Base-by-base conservation (phyloP, 2,888 invertebrate genomes). In the Nemapogon koenigi region DNA sequence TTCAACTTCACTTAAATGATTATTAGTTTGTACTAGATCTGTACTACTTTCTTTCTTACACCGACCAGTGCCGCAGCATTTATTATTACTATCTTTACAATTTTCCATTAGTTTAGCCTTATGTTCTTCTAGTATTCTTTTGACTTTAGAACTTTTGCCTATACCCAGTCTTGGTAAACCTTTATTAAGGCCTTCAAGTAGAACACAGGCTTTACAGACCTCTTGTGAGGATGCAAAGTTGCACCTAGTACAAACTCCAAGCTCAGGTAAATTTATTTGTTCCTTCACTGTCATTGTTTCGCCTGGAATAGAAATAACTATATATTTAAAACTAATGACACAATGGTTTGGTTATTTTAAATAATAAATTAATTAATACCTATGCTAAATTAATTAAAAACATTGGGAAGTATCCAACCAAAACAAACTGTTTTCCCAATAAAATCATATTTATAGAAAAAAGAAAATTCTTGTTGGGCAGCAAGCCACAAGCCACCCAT, bases 141-240 rank as follows among this genome's bases (percentile, higher is more conserved):
- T 87, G 1, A 86, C 88, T 60, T 88, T 89, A n/a, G 89, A 91
- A 39, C 89, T 88, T 64, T 94, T 94, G 2, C 93, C 92, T 19
- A 95, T 89, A n/a, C 93, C 95, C 32, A 95, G 81, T 62, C 87
- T 89, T 0, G 97, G 97, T 32, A 94, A 67, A 2, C 97, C 97
- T 69, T 90, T 85, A 66, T 99, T 98, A 2, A 99, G 81, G 1
- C 98, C 98, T 75, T 98, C 97, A 3, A 99, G 73, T 40, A 99
- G 80, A 0, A 95, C 87, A 63, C 99, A 99, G 0, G 99, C 98
- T 65, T 99, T 98, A 64, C 99, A 99, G 3, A 97, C 84, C 50
- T 88, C 85, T 60, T 97, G 97, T 44, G 97, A 97, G 1, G 92
- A 91, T 0, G 91, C 88, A 65, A 90, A 98, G 17, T 92, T 90